These are phyloP conservation scores for Fringilla coelebs DNA, from an alignment of 2,797 vertebrate species.

Conservation along the genomic window DNA sequence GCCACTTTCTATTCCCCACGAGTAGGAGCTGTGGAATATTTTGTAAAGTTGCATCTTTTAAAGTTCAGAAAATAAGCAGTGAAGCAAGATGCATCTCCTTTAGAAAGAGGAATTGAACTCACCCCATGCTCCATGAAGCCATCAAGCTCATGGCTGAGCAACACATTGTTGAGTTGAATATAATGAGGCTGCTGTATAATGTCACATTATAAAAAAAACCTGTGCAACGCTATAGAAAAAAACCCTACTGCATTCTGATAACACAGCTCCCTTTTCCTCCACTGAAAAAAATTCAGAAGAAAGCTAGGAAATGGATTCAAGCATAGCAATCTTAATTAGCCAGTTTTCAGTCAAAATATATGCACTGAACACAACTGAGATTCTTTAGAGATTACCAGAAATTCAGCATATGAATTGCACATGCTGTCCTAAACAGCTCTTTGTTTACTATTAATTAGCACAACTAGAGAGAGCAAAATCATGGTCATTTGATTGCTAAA, in stretches of 20 bases:
- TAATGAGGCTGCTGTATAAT: conserved; percentile 39
- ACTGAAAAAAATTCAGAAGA: background rate
- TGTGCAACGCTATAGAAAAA: background rate
- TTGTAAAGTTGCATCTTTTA: conserved; percentile 17
- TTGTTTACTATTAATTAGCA: background rate
- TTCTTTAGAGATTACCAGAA: background rate
- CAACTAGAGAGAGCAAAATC: background rate
- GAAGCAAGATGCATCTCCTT: conserved; percentile 32
- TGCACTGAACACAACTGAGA: background rate
- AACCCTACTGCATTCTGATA: background rate
- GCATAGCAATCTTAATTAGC: background rate
- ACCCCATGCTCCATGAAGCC: conserved; percentile 10
- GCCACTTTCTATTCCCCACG: background rate
- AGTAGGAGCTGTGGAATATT: background rate
- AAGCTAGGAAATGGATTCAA: background rate
- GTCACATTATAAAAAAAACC: conserved; percentile 30
- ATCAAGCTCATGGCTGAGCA: conserved; percentile 34
- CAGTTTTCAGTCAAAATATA: background rate
- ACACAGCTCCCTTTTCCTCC: background rate
- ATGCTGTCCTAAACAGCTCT: background rate
- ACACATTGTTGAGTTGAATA: conserved; percentile 2
- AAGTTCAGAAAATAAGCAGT: conserved; percentile 40
- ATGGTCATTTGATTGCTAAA: background rate
- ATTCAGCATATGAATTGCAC: background rate
- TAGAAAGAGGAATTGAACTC: conserved; percentile 25